Percentiles rank a stretch among this genome's conserved stretches.
These are phyloP conservation scores for Phataginus tetradactyla DNA, from an alignment of 2,797 vertebrate species.

Conservation along the genomic window DNA sequence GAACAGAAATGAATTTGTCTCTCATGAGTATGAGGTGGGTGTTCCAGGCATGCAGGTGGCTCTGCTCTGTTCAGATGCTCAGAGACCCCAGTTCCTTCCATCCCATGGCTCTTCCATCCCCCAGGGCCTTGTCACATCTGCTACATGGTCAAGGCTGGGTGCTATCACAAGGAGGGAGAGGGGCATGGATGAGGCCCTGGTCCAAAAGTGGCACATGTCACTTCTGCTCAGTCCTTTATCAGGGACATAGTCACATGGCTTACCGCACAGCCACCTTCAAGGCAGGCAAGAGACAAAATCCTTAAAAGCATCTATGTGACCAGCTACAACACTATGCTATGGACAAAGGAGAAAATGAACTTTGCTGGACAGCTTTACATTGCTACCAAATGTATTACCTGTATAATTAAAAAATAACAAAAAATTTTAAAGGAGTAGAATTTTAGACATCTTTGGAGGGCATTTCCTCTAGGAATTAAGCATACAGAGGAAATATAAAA, in stretches of 20 bases:
- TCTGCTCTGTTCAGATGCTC: background rate
- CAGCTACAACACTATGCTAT: background rate
- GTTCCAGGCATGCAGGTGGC: background rate
- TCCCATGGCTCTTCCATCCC: background rate
- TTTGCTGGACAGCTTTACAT: background rate
- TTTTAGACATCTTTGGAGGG: conserved; percentile 1
- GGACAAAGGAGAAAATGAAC: conserved; percentile 33
- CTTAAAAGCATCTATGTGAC: background rate
- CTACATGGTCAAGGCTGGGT: background rate
- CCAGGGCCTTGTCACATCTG: background rate
- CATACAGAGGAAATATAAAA: background rate
- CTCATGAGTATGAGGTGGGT: background rate
- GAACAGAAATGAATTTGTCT: background rate
- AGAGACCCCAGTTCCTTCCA: background rate
- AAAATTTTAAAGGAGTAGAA: background rate
- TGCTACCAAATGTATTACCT: background rate
- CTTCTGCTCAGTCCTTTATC: background rate
- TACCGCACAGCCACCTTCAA: background rate
- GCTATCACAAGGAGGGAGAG: background rate
- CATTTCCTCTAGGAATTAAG: background rate
- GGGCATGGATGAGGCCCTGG: background rate
- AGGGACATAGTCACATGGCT: background rate
- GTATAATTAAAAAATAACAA: background rate
- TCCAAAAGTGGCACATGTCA: background rate
- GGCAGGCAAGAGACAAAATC: background rate